Evolutionary conservation across 2,888 invertebrate species (phyloP).

Genomic region (Biston stratarius): DNA sequence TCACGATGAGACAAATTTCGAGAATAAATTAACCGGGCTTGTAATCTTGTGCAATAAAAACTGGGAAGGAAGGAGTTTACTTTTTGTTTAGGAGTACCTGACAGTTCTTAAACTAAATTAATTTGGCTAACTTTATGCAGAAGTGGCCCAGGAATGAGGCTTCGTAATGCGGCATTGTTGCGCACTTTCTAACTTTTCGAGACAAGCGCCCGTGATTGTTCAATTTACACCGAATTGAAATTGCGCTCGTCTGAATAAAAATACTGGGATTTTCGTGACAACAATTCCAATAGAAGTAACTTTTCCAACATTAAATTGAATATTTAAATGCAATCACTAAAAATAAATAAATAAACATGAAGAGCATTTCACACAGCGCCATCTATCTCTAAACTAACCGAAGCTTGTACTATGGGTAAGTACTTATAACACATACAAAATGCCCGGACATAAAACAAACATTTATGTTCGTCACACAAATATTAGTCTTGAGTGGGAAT

Average conservation of each 20-base stretch:
- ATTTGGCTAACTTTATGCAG: slow-evolving; percentile 50
- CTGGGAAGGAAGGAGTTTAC: slow-evolving; percentile 53
- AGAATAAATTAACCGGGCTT: slow-evolving; percentile 83
- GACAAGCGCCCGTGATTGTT: slow-evolving; percentile 47
- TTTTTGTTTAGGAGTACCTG: slow-evolving; percentile 54
- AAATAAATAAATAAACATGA: too few species aligned
- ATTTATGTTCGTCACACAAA: too few species aligned
- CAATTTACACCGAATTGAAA: slow-evolving; percentile 41
- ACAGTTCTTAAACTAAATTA: slow-evolving; percentile 50
- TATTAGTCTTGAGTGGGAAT: too few species aligned
- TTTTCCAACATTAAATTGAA: slow-evolving; percentile 18
- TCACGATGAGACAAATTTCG: slow-evolving; percentile 84
- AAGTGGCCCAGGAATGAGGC: slow-evolving; percentile 46
- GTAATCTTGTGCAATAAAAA: slow-evolving; percentile 79
- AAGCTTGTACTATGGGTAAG: too few species aligned
- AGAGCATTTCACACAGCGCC: too few species aligned
- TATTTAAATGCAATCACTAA: slow-evolving; percentile 16
- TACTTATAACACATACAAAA: too few species aligned
- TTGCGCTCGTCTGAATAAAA: slow-evolving; percentile 37
- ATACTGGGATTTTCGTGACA: slow-evolving; percentile 40
- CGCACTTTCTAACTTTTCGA: slow-evolving; percentile 44
- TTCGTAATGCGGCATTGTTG: slow-evolving; percentile 41
- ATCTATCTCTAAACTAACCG: too few species aligned
- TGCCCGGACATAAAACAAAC: too few species aligned
- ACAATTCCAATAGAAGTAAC: slow-evolving; percentile 30